A percentile compares a stretch with the other conserved stretches of the same genome.
These are phyloP conservation scores for Poecilia gillii DNA, from an alignment of 2,797 vertebrate genomes.

Conservation along the genomic window DNA sequence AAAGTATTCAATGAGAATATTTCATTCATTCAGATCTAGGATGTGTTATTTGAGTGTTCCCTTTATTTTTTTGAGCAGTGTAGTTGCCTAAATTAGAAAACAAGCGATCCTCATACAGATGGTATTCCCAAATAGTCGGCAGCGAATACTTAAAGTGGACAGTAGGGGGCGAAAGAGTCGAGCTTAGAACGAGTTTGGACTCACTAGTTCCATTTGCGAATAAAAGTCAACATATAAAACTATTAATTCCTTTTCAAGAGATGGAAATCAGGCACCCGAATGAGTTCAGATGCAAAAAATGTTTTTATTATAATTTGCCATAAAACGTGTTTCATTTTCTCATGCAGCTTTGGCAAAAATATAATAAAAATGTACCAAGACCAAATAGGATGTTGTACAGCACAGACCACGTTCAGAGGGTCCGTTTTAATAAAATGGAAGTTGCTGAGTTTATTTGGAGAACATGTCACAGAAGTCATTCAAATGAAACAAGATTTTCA, in stretches of 20 bases:
- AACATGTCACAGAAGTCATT: slow-evolving; percentile 18
- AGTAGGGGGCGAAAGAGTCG: not conserved
- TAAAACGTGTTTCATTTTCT: slow-evolving; percentile 1
- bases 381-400: not conserved
- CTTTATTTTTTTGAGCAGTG: too few relatives aligned
- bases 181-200: not conserved
- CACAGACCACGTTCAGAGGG: not conserved
- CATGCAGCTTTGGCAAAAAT: slow-evolving; percentile 10
- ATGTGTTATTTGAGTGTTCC: too few relatives aligned
- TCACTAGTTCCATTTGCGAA: not conserved
- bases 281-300: not conserved
- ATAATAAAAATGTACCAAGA: not conserved
- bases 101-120: not conserved
- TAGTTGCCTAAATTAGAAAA: too few relatives aligned
- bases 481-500: slow-evolving; percentile 51
- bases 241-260: not conserved
- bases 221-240: not conserved
- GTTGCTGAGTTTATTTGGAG: slow-evolving; percentile 1
- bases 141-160: not conserved
- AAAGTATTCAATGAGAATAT: too few relatives aligned
- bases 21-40: too few relatives aligned
- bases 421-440: not conserved
- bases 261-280: not conserved
- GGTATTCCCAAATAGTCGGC: not conserved
- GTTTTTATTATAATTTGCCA: slow-evolving; percentile 5